Evolutionary conservation across 1,140 invertebrate genomes (phyloP), one percentile per base, ranked within the genome.

Genomic region (Asbolus verrucosus): DNA sequence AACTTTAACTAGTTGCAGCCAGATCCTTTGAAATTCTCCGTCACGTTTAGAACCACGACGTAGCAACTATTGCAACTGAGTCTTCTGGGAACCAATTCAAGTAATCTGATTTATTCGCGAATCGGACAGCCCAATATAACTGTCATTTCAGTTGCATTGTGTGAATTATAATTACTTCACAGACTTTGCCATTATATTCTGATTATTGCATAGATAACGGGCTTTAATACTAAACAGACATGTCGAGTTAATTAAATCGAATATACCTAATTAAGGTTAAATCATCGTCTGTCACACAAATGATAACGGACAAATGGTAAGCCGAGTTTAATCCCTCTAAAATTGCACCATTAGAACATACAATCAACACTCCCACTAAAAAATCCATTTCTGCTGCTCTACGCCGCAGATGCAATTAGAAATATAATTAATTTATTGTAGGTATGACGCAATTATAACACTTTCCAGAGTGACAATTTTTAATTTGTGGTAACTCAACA

Each of bases 131-230:
- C 36, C 66, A 72, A 72, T 72, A 72, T 69, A 72, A 69, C 70
- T 72, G 70, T 72, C 70, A 72, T 18, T 62, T 21, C 41, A 43
- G 8, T 9, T 11, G 19, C 8, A 18, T 38, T 24, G 30, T 63
- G 41, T 69, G 59, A 69, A 72, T 69, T 68, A 72, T 72, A 72
- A 72, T 69, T 72, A 63, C 65, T 61, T 61, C 27, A 39, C 39
- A 43, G 65, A 66, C 46, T 54, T 54, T 54, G 46, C 46, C 11
- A 54, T 54, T 54, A 41, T 66, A 36, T 50, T 63, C 31, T 41
- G 16, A 24, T 63, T 63, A 63, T 63, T 27, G 61, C 61, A 24
- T 43, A 27, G 61, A 63, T 63, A 63, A 63, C 39, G 36, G 21
- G 9, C 39, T 63, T 24, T 39, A 63, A 39, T 24, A 33, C 39